Conservation (phyloP, 2,113 vertebrate species). For the Cisticola juncidis region DNA sequence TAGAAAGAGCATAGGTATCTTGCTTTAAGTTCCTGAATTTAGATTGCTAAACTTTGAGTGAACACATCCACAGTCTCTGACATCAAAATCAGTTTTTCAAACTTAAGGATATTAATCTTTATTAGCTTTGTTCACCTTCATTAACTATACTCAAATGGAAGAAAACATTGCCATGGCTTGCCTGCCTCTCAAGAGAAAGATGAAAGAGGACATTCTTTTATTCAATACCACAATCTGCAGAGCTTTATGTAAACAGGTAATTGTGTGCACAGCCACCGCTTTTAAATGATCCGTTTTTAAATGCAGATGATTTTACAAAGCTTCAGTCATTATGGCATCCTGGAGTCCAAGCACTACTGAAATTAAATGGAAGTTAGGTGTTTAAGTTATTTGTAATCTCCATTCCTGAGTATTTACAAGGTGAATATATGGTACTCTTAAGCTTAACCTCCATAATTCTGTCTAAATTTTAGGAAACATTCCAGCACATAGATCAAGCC, state of each 20-base stretch:
- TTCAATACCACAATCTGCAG: neutral
- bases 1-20: neutral
- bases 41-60: neutral
- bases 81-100: neutral
- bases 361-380: neutral
- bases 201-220: neutral
- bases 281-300: neutral
- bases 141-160: neutral
- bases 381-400: neutral
- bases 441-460: neutral
- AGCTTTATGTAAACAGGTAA: neutral
- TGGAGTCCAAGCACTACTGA: neutral
- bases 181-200: no score
- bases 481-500: neutral
- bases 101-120: neutral
- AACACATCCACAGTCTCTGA: neutral
- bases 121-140: neutral
- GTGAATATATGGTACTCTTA: neutral
- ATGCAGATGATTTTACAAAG: neutral
- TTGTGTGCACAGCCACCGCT: neutral
- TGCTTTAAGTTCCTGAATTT: neutral
- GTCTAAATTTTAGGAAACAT: neutral
- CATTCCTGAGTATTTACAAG: neutral
- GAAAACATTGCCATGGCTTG: neutral
- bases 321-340: neutral